These are phyloP conservation scores for Ormyrus pomaceus DNA, from an alignment of 2,888 invertebrate genomes.

Conservation along the genomic window DNA sequence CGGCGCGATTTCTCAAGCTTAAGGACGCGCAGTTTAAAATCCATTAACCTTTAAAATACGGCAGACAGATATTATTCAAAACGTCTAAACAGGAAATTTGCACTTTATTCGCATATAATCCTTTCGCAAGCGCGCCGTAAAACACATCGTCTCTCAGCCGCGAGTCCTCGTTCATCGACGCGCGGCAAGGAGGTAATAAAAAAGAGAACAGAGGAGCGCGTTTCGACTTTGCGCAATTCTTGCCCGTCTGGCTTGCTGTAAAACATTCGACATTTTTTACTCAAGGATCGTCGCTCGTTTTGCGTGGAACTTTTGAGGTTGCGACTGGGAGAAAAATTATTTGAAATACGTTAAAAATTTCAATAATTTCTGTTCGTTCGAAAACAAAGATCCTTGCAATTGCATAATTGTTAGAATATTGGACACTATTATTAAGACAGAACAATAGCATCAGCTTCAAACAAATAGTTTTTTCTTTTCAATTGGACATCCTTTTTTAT, in stretches of 20 bases:
- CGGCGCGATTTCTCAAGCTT: not conserved
- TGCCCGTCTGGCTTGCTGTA: not conserved
- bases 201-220: not conserved
- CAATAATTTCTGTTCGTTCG: no score
- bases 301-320: no score
- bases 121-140: conserved; percentile 19
- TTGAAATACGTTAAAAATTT: no score
- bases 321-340: no score
- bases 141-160: not conserved
- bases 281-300: conserved; percentile 1
- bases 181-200: not conserved
- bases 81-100: conserved; percentile 30
- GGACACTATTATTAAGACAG: no score
- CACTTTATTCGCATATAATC: conserved; percentile 18
- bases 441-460: no score
- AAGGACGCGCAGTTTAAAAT: conserved; percentile 29
- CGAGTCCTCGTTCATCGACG: conserved; percentile 1
- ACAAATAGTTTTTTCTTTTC: no score
- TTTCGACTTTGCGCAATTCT: conserved; percentile 23
- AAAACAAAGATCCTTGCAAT: no score
- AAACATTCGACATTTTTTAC: conserved; percentile 21
- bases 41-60: conserved; percentile 25
- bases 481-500: no score
- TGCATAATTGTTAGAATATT: no score
- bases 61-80: not conserved